Evolutionary conservation across 2,888 invertebrate genomes (phyloP).

Genomic region (Parelbella ahira): DNA sequence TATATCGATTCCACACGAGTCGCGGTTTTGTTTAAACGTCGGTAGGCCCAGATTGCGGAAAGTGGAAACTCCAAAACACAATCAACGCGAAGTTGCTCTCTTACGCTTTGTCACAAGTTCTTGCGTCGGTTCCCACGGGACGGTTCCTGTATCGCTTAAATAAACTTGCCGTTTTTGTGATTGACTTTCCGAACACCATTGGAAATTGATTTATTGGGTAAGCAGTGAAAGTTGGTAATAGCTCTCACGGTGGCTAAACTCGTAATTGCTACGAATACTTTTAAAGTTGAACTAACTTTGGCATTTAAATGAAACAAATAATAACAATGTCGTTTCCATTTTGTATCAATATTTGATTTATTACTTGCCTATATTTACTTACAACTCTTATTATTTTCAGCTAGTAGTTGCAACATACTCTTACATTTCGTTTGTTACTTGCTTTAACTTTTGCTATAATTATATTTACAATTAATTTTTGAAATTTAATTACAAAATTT

Average conservation of each 20-base stretch:
- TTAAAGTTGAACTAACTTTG: too few relatives aligned
- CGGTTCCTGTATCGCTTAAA: constrained; percentile 43
- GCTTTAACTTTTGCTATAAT: too few relatives aligned
- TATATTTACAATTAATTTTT: too few relatives aligned
- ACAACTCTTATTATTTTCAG: too few relatives aligned
- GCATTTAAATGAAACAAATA: too few relatives aligned
- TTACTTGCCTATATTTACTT: too few relatives aligned
- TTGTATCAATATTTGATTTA: constrained; percentile 19
- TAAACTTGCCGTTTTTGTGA: constrained; percentile 51
- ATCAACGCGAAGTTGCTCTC: constrained; percentile 34
- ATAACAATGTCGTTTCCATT: too few relatives aligned
- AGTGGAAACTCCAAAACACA: constrained; percentile 33
- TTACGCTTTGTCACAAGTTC: constrained; percentile 37
- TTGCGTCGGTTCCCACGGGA: constrained; percentile 46
- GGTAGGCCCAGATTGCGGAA: constrained; percentile 2
- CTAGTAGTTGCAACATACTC: too few relatives aligned
- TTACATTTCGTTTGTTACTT: too few relatives aligned
- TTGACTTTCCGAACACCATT: constrained; percentile 44
- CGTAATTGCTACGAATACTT: constrained; percentile 21
- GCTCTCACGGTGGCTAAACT: constrained; percentile 32
- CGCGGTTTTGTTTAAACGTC: constrained; percentile 4
- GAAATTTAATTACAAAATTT: too few relatives aligned
- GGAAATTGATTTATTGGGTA: constrained; percentile 48
- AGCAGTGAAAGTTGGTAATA: constrained; percentile 43
- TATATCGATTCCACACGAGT: constrained; percentile 1